Evolutionary conservation across 2,113 vertebrate species (phyloP), one percentile per base, ranked within the genome.

Genomic region (Pampusana beccarii): DNA sequence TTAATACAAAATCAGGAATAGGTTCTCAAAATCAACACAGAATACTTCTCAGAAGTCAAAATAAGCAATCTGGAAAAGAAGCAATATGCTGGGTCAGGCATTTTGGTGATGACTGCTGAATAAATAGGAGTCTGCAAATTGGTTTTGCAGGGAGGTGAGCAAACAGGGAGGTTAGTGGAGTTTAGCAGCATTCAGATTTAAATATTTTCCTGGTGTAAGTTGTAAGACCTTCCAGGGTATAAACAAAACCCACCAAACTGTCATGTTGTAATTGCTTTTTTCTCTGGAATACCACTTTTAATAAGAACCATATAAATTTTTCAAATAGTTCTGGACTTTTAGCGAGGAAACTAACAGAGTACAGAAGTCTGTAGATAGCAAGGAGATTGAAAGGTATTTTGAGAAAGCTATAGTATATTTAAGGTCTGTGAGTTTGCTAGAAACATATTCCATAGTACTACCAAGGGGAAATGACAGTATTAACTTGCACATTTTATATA

Each of bases 401-500:
- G 79, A 82, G 70, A 92, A 73, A 86, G 11, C 5, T 44, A 9
- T 65, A 78, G 13, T 48, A 84, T 75, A 79, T 61, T 66, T 48
- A 90, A 92, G 28, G 73, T 90, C 28, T 86, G 6, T 19, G 84
- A 82, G 15, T 91, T 69, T 89, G 29, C 33, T 56, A 79, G 64
- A 81, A 88, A 72, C 20, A 34, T 91, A 81, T 89, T 69, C 92
- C 48, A 65, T 57, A 42, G 14, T 65, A 75, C 53, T 5, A 86
- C 28, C 44, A 53, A 70, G 38, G 19, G 85, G 28, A 92, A 79
- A 83, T 28, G 26, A 36, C 28, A 60, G 21, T 51, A 86, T 91
- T 88, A 93, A 75, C 44, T 86, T 71, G 46, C 71, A 89, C 51
- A 71, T 86, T 61, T 91, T 95, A 69, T 56, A 91, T 53, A 91